Conservation (phyloP, 2,888 invertebrate genomes). For the Hyposoter dolosus region DNA sequence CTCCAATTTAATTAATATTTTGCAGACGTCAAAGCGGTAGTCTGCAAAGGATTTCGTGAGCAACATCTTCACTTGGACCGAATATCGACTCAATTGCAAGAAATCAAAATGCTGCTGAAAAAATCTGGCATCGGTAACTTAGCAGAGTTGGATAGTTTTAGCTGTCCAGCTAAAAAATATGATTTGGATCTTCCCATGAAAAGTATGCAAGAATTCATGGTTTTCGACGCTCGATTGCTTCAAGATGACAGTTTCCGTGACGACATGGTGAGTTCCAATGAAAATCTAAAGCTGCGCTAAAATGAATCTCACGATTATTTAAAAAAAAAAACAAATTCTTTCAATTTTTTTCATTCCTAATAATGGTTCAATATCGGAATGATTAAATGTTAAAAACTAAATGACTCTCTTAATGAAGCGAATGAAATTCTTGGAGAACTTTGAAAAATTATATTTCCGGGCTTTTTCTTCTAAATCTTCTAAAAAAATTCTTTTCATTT, state of each 20-base stretch:
- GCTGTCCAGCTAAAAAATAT: constrained; percentile 3
- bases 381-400: no score
- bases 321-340: no score
- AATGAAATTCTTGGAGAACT: no score
- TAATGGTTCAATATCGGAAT: no score
- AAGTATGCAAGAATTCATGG: neutral
- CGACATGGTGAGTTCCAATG: constrained; percentile 14
- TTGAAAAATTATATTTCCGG: no score
- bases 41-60: neutral
- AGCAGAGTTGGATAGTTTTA: neutral
- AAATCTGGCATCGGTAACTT: neutral
- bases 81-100: constrained; percentile 20
- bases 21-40: constrained; percentile 4
- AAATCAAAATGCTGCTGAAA: constrained; percentile 7
- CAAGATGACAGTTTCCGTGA: constrained; percentile 11
- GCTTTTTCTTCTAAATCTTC: no score
- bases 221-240: neutral
- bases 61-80: constrained; percentile 8
- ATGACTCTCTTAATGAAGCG: no score
- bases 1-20: neutral
- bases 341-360: no score
- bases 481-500: no score
- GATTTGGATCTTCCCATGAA: constrained; percentile 20
- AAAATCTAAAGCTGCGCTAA: neutral
- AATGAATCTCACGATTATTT: neutral